Conservation (phyloP, 2,113 vertebrate genomes). For the Petroica traversi region DNA sequence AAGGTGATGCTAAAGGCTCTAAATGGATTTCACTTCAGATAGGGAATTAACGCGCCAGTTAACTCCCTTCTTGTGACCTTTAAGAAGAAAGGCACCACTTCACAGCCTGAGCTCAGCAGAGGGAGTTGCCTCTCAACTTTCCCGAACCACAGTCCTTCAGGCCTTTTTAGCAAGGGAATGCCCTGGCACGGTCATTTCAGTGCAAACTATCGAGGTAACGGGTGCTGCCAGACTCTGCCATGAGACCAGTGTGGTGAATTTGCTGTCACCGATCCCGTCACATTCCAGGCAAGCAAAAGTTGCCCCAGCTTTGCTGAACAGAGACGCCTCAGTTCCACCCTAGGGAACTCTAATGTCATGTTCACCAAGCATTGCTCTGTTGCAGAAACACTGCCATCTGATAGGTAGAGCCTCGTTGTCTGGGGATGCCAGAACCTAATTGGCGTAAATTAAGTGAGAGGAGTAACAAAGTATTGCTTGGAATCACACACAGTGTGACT, state of each 20-base stretch:
- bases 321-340: not conserved
- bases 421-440: not conserved
- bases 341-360: not conserved
- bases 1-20: not conserved
- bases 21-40: not conserved
- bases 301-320: not conserved
- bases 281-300: not conserved
- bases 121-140: not conserved
- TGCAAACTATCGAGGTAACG: not conserved
- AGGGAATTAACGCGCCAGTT: not conserved
- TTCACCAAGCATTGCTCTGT: not conserved
- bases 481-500: not conserved
- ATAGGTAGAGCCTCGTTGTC: not conserved
- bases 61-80: not conserved
- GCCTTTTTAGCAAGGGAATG: not conserved
- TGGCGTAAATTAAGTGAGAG: not conserved
- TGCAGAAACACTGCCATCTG: not conserved
- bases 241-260: not conserved
- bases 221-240: not conserved
- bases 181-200: not conserved
- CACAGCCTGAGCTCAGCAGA: not conserved
- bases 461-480: not conserved
- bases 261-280: fast-evolving
- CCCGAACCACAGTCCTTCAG: not conserved
- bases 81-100: not conserved